Conservation (phyloP, 1,140 invertebrate species). For the Temnothorax curvispinosus region DNA sequence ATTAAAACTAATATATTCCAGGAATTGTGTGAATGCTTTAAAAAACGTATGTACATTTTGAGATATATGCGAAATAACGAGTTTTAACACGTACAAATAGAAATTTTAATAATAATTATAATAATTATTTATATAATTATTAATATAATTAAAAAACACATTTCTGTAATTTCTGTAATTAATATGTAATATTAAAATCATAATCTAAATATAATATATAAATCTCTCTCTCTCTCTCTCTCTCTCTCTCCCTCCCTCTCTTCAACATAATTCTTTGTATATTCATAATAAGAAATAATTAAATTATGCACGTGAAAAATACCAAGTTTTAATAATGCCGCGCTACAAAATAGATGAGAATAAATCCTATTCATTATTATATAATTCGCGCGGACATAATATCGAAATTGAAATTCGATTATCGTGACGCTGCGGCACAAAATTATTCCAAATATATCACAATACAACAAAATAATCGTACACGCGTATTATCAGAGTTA, state of each 20-base stretch:
- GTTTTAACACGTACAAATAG: not conserved
- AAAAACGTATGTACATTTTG: not conserved
- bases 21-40: not conserved
- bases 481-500: not conserved
- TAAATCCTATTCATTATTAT: slow-evolving; percentile 16
- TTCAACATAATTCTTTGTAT: not conserved
- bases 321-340: slow-evolving; percentile 10
- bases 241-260: not conserved
- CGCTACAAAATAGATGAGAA: slow-evolving; percentile 36
- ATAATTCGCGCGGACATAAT: not conserved
- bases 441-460: slow-evolving; percentile 9
- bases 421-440: not conserved
- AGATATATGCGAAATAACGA: not conserved
- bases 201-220: slow-evolving; percentile 14
- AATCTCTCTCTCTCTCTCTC: no score
- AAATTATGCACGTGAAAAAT: not conserved
- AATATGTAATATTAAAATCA: not conserved
- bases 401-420: not conserved
- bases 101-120: not conserved
- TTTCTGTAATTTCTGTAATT: not conserved
- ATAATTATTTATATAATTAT: not conserved
- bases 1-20: not conserved
- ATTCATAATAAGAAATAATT: slow-evolving; percentile 39
- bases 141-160: not conserved
- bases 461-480: not conserved